Conservation (phyloP, 1,140 invertebrate species). For the Caenorhabditis brenneri region DNA sequence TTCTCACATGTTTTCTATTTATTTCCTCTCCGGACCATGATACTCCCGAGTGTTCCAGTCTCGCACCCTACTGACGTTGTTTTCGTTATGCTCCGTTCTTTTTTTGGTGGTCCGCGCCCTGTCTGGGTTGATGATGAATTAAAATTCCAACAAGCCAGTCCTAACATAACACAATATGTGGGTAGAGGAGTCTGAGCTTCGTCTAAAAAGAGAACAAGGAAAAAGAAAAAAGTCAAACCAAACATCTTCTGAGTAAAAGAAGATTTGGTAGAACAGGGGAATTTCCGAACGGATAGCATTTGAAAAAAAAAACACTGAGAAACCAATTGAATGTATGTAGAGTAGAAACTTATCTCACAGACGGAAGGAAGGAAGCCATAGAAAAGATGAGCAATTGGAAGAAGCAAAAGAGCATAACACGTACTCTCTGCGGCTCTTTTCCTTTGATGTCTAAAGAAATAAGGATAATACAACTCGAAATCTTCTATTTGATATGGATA, state of each 20-base stretch:
- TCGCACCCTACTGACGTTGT: neutral
- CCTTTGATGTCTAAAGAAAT: neutral
- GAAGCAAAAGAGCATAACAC: neutral
- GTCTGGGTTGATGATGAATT: constrained; percentile 10
- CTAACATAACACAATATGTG: neutral
- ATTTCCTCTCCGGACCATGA: neutral
- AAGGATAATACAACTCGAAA: neutral
- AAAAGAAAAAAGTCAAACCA: neutral
- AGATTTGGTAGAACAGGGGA: neutral
- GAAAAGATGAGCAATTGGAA: neutral
- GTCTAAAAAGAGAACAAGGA: neutral
- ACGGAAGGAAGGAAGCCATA: constrained; percentile 28
- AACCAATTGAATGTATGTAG: neutral
- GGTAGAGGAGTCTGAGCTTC: neutral
- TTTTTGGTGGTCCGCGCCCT: neutral
- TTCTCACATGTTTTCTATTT: neutral
- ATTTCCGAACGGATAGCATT: neutral
- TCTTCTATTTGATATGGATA: neutral
- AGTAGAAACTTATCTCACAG: constrained; percentile 21
- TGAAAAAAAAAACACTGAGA: neutral
- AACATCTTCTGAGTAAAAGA: neutral
- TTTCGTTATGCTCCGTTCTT: neutral
- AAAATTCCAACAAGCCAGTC: neutral
- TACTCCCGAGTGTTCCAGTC: neutral
- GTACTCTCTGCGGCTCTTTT: constrained; percentile 7